phyloP scores from a whole-genome alignment of 2,113 vertebrate genomes.

The Todiramphus saurophagus region DNA sequence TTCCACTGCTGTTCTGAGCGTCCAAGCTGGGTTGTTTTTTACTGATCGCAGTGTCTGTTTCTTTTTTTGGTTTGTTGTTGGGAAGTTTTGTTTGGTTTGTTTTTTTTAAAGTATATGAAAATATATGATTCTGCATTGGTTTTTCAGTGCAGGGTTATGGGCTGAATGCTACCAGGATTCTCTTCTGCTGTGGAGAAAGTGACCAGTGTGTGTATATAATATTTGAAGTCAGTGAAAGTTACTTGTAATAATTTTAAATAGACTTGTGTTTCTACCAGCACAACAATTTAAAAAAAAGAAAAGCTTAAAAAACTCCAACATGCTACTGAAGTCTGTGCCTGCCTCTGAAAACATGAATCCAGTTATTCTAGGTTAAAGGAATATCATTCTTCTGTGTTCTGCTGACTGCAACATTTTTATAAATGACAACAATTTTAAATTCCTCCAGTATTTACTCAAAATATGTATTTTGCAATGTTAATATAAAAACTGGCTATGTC shows the following conservation, averaged over 20 bases:
- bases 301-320: not conserved
- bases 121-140: not conserved
- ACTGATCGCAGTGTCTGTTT: not conserved
- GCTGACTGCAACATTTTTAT: not conserved
- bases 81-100: not conserved
- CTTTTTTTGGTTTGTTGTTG: not conserved
- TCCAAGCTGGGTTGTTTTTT: not conserved
- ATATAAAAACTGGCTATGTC: not conserved
- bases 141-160: constrained; percentile 37
- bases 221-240: not conserved
- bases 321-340: not conserved
- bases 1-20: not conserved
- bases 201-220: not conserved
- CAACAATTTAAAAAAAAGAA: not conserved
- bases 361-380: not conserved
- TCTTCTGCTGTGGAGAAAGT: constrained; percentile 24
- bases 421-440: not conserved
- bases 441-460: not conserved
- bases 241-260: not conserved
- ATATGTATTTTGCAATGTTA: not conserved
- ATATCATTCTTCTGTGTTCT: not conserved
- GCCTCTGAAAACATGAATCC: not conserved
- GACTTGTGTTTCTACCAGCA: not conserved
- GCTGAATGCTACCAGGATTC: constrained; percentile 2
- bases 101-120: not conserved